Evolutionary conservation across 2,888 invertebrate genomes (phyloP).

Genomic region (Sinodicranocentrus sp.): DNA sequence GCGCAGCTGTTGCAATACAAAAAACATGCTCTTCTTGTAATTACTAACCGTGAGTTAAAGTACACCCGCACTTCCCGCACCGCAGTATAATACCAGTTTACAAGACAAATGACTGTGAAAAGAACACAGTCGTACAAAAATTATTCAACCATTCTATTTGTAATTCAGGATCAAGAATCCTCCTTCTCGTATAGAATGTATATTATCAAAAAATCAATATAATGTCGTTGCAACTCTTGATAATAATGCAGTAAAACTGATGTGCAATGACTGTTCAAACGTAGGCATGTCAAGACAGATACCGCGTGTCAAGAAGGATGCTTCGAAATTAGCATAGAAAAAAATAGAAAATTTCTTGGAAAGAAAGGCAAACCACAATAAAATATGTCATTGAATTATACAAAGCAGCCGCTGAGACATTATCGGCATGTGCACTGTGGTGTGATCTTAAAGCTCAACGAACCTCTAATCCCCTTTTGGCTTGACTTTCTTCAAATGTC

Average conservation of each 20-base stretch:
- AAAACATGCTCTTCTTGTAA: too few species aligned
- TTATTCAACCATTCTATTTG: constrained; percentile 7
- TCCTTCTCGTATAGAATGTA: too few species aligned
- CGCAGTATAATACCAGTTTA: constrained; percentile 4
- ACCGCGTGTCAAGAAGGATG: too few species aligned
- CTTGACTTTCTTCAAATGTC: constrained; percentile 15
- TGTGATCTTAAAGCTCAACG: constrained; percentile 25
- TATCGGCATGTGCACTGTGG: constrained; percentile 9
- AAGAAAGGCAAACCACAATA: constrained; percentile 36
- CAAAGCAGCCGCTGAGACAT: background rate
- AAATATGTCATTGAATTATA: constrained; percentile 36
- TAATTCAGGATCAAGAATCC: background rate
- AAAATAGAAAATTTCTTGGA: constrained; percentile 46
- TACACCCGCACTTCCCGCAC: constrained; percentile 11
- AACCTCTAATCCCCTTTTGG: constrained; percentile 17
- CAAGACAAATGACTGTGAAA: background rate
- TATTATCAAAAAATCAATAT: too few species aligned
- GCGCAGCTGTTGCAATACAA: constrained; percentile 24
- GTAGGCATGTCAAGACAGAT: too few species aligned
- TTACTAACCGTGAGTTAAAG: background rate
- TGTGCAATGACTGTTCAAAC: too few species aligned
- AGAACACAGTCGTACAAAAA: background rate
- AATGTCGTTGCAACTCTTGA: too few species aligned
- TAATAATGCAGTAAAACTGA: too few species aligned
- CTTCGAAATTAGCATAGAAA: too few species aligned